Conservation (phyloP, 2,888 invertebrate species). For the Neuroscelio doddi region DNA sequence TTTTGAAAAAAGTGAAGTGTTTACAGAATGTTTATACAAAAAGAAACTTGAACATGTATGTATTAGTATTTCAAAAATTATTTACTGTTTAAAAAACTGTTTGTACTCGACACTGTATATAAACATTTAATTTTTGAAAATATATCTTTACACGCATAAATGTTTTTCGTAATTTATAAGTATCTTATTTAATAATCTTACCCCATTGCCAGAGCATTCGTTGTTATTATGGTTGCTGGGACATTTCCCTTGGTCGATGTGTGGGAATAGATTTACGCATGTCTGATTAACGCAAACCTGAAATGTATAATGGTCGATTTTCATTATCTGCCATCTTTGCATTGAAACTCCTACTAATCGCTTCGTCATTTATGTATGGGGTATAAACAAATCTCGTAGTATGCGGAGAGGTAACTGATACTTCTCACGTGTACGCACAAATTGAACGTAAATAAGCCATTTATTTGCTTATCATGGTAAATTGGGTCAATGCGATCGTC, state of each 20-base stretch:
- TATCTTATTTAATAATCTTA: slow-evolving; percentile 75
- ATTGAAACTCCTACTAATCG: slow-evolving; percentile 20
- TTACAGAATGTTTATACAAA: too few species aligned
- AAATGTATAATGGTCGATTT: slow-evolving; percentile 48
- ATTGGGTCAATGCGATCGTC: slow-evolving; percentile 38
- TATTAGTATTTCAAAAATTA: too few species aligned
- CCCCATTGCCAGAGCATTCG: slow-evolving; percentile 97
- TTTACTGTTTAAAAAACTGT: too few species aligned
- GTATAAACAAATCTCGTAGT: slow-evolving; percentile 20
- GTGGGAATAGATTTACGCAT: slow-evolving; percentile 89
- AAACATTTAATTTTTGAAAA: too few species aligned
- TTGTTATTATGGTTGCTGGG: slow-evolving; percentile 90
- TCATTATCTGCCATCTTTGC: slow-evolving; percentile 37
- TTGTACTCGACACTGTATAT: too few species aligned
- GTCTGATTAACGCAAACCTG: slow-evolving; percentile 93
- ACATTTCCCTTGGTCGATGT: slow-evolving; percentile 90
- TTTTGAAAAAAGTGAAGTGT: too few species aligned
- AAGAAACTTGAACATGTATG: too few species aligned
- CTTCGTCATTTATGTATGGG: slow-evolving; percentile 23
- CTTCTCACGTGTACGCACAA: slow-evolving; percentile 39
- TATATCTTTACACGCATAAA: too few species aligned
- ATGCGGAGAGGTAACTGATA: slow-evolving; percentile 28
- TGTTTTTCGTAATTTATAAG: too few species aligned
- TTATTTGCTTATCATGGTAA: slow-evolving; percentile 41
- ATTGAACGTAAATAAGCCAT: slow-evolving; percentile 45